Conservation (phyloP, 2,113 vertebrate species). For the Mystacornis crossleyi region DNA sequence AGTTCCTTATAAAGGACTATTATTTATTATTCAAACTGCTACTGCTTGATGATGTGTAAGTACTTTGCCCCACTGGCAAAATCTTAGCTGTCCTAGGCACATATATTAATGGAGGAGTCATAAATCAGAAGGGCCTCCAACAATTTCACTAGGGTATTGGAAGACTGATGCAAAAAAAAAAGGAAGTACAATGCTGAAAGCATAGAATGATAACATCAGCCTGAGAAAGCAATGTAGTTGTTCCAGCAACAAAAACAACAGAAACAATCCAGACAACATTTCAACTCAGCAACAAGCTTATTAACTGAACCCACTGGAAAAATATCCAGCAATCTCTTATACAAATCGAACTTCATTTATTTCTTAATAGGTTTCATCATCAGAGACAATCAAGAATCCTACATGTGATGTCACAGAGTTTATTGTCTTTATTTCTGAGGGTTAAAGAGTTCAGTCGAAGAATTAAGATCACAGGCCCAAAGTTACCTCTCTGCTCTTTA, state of each 20-base stretch:
- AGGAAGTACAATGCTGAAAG: neutral
- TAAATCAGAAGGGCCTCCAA: neutral
- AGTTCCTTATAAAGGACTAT: neutral
- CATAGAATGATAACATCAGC: neutral
- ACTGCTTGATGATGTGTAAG: neutral
- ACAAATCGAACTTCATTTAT: neutral
- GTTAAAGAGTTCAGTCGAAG: neutral
- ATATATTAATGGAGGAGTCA: neutral
- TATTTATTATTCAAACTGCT: constrained; percentile 20
- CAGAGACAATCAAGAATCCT: neutral
- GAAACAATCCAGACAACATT: neutral
- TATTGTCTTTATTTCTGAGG: neutral
- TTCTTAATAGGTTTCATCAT: neutral
- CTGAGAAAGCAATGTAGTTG: neutral
- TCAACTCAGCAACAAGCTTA: neutral
- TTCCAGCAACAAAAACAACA: neutral
- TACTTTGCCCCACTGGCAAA: neutral
- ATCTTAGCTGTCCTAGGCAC: neutral
- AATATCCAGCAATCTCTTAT: neutral
- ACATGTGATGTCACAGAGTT: fast-evolving
- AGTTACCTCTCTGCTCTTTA: neutral
- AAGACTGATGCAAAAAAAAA: neutral
- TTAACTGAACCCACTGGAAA: neutral
- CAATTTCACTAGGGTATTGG: neutral
- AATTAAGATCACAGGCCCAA: neutral